Evolutionary conservation across 2,113 vertebrate species (phyloP).

Genomic region (Phaetusa simplex): DNA sequence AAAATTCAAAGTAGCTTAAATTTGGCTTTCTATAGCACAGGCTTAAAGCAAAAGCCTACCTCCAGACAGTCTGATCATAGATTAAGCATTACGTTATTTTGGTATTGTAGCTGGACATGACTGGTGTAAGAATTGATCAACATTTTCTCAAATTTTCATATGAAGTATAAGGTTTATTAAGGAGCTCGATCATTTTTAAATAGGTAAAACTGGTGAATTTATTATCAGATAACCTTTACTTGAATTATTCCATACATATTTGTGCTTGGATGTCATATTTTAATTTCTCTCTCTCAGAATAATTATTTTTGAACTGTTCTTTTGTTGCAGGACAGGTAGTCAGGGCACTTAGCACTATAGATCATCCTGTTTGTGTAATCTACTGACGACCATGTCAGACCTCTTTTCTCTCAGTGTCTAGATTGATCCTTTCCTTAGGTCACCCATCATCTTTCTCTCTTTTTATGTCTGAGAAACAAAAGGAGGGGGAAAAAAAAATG

Average conservation of each 20-base stretch:
- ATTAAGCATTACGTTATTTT: slow-evolving; percentile 23
- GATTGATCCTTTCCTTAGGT: slow-evolving; percentile 15
- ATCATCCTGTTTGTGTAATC: not conserved
- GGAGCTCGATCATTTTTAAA: not conserved
- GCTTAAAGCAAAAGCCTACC: not conserved
- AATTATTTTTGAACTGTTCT: not conserved
- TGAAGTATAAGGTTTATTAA: not conserved
- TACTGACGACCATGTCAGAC: not conserved
- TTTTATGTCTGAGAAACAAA: slow-evolving; percentile 9
- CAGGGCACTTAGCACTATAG: not conserved
- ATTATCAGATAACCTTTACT: not conserved
- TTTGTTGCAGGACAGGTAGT: not conserved
- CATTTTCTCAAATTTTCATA: not conserved
- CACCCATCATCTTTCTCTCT: not conserved
- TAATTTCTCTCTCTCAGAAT: not conserved
- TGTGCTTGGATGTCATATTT: not conserved
- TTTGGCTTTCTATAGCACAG: not conserved
- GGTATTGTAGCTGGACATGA: not conserved
- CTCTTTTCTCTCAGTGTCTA: slow-evolving; percentile 19
- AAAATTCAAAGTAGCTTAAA: not conserved
- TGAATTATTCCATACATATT: not conserved
- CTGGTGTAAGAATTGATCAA: not conserved
- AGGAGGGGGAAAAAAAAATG: not conserved
- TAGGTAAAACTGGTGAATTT: not conserved
- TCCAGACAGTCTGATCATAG: not conserved